Conservation (phyloP, 1,140 invertebrate species). For the Procambarus virginalis region DNA sequence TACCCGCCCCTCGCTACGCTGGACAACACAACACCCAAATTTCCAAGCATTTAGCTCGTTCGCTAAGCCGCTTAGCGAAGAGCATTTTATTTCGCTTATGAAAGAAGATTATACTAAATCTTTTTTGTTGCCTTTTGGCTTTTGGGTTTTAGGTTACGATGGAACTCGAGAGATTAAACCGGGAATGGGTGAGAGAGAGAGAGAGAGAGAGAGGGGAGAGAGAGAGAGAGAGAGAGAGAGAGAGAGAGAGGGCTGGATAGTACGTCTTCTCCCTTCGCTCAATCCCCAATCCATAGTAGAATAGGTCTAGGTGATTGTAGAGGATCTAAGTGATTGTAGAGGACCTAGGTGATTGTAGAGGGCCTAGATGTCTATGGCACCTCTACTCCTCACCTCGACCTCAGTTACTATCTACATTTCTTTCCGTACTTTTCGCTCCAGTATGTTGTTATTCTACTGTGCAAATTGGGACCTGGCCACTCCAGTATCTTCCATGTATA, state of each 20-base stretch:
- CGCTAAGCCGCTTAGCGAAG: constrained; percentile 24
- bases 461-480: too few species aligned
- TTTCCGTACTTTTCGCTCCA: too few species aligned
- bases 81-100: constrained; percentile 42
- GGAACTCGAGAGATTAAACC: background rate
- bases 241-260: background rate
- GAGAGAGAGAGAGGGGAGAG: background rate
- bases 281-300: too few species aligned
- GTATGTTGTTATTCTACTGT: too few species aligned
- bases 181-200: background rate
- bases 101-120: constrained; percentile 30
- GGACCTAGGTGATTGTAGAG: too few species aligned
- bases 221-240: background rate
- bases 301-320: too few species aligned
- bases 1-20: background rate
- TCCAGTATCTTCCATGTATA: too few species aligned
- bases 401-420: too few species aligned
- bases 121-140: constrained; percentile 33
- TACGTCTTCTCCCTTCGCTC: too few species aligned
- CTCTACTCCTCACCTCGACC: too few species aligned
- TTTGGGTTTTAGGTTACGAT: constrained; percentile 20
- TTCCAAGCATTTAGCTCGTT: constrained; percentile 12
- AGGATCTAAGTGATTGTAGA: too few species aligned
- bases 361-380: too few species aligned
- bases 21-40: background rate